These are phyloP conservation scores for Lepidostoma basale DNA, from an alignment of 1,140 invertebrate genomes.

Conservation along the genomic window DNA sequence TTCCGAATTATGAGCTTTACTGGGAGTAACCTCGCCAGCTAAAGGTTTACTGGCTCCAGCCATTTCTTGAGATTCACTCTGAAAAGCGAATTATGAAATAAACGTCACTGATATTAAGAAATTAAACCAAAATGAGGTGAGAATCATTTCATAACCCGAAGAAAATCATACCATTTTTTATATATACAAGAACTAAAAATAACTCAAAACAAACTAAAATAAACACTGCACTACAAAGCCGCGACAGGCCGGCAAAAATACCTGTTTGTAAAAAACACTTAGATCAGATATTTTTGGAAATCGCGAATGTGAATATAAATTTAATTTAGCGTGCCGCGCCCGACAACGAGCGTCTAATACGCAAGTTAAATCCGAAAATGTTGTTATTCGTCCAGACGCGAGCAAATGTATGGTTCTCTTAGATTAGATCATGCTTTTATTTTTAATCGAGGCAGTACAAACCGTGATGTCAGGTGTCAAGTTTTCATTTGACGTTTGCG, in stretches of 20 bases:
- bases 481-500: constrained; percentile 30
- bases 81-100: constrained; percentile 16
- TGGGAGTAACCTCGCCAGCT: constrained; percentile 2
- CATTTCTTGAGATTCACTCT: constrained; percentile 44
- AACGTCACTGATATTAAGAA: neutral
- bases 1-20: constrained; percentile 29
- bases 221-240: neutral
- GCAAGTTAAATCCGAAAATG: constrained; percentile 13
- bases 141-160: neutral
- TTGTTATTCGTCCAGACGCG: neutral
- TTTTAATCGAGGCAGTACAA: constrained; percentile 26
- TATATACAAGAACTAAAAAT: neutral
- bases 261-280: neutral
- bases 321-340: constrained; percentile 20
- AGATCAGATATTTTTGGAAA: neutral
- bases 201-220: constrained; percentile 17
- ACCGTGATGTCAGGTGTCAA: constrained; percentile 31
- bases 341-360: constrained; percentile 3
- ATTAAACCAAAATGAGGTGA: neutral
- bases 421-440: constrained; percentile 34
- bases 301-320: constrained; percentile 20
- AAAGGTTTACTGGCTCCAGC: constrained; percentile 41
- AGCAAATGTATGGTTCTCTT: neutral
- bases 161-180: constrained; percentile 15
- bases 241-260: constrained; percentile 19